phyloP scores from a whole-genome alignment of 1,140 invertebrate species.

The Asbolus verrucosus region DNA sequence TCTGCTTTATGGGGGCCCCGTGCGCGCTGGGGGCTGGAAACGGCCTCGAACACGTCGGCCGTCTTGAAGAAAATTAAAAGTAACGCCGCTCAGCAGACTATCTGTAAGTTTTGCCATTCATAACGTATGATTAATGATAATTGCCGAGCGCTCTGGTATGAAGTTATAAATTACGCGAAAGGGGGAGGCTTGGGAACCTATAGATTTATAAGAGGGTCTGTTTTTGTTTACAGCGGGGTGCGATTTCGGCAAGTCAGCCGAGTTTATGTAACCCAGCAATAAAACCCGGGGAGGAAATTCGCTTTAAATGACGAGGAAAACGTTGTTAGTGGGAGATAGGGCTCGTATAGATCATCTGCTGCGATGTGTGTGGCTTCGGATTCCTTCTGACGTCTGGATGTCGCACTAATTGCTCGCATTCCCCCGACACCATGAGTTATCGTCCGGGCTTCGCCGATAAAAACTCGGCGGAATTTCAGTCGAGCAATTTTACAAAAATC shows the following conservation, averaged over 20 bases:
- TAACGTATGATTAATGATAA: conserved; percentile 64
- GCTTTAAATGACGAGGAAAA: conserved; percentile 47
- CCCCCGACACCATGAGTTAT: conserved; percentile 47
- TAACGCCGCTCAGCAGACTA: conserved; percentile 47
- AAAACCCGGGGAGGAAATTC: conserved; percentile 46
- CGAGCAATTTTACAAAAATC: no score
- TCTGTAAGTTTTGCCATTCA: conserved; percentile 63
- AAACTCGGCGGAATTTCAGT: background rate
- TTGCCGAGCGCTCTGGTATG: conserved; percentile 57
- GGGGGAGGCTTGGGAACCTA: conserved; percentile 43
- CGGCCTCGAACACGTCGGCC: conserved; percentile 26
- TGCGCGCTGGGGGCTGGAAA: conserved; percentile 2
- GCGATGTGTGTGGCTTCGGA: conserved; percentile 48
- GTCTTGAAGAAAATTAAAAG: conserved; percentile 48
- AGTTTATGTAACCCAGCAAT: conserved; percentile 35
- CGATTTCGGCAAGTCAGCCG: conserved; percentile 44
- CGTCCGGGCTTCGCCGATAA: background rate
- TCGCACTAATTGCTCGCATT: conserved; percentile 48
- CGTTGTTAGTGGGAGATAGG: conserved; percentile 40
- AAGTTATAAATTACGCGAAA: conserved; percentile 59
- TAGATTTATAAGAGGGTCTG: conserved; percentile 53
- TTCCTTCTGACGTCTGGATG: conserved; percentile 46
- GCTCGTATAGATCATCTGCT: conserved; percentile 23
- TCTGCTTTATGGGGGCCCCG: conserved; percentile 40
- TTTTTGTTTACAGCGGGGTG: conserved; percentile 49